These are phyloP conservation scores for Atethmia centrago DNA, from an alignment of 2,888 invertebrate species.

Conservation along the genomic window DNA sequence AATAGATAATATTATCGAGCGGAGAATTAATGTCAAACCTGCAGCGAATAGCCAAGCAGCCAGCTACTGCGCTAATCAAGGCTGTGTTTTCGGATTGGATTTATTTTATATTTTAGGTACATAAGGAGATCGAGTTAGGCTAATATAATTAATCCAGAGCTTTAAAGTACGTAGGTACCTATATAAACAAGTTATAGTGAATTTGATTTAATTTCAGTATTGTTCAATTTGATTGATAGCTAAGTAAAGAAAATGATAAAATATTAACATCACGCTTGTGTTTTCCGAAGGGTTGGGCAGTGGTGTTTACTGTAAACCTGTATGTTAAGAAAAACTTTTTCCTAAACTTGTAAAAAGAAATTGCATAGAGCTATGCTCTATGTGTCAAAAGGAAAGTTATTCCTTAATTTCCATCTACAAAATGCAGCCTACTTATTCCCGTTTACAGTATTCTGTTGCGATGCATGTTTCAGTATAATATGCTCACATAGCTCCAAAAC, in stretches of 20 bases:
- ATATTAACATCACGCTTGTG: neutral
- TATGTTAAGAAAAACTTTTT: neutral
- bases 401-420: slow-evolving; percentile 19
- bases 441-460: slow-evolving; percentile 32
- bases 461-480: slow-evolving; percentile 27
- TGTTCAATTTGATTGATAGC: neutral
- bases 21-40: slow-evolving; percentile 6
- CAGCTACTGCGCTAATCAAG: neutral
- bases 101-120: neutral
- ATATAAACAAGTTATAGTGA: no score
- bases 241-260: neutral
- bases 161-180: neutral
- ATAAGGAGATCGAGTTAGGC: neutral
- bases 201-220: neutral
- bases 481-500: slow-evolving; percentile 49
- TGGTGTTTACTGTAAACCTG: neutral
- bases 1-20: neutral
- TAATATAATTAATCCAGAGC: neutral
- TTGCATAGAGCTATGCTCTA: neutral
- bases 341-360: neutral
- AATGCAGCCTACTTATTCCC: slow-evolving; percentile 31
- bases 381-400: slow-evolving; percentile 4
- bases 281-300: neutral
- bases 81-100: neutral
- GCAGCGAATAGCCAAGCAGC: slow-evolving; percentile 23